phyloP scores from a whole-genome alignment of 2,797 vertebrate genomes.

The Eurystomus glaucurus region DNA sequence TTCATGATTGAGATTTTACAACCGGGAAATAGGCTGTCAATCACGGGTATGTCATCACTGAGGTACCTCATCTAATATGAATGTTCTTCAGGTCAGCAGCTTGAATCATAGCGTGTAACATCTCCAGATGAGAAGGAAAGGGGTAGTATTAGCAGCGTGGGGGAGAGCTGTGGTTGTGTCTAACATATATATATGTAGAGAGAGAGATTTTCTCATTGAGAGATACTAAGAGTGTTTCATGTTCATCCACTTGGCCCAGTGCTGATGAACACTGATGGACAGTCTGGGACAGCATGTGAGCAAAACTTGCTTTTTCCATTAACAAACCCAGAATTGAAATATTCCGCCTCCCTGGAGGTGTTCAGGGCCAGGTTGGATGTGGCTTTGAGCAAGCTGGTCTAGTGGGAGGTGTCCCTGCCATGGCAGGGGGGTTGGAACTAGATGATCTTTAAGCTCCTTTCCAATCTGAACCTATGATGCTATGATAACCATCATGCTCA shows the following conservation, averaged over 20 bases:
- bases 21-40: neutral
- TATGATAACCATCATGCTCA: rapidly evolving
- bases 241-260: neutral
- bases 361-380: neutral
- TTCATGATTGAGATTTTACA: neutral
- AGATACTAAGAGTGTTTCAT: neutral
- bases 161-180: neutral
- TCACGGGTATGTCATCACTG: neutral
- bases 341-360: neutral
- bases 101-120: neutral
- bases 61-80: rapidly evolving
- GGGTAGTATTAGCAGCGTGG: neutral
- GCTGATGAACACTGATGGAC: neutral
- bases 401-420: neutral
- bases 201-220: too few species aligned
- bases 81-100: neutral
- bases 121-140: neutral
- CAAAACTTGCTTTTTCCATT: neutral
- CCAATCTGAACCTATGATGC: neutral
- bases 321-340: neutral
- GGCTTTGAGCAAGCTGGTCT: neutral
- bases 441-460: neutral
- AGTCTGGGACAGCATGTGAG: rapidly evolving
- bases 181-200: neutral
- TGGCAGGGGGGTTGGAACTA: neutral